Evolutionary conservation across 2,113 vertebrate species (phyloP), one percentile per base, ranked within the genome.

Genomic region (Gnathonemus echidnorhynchus): DNA sequence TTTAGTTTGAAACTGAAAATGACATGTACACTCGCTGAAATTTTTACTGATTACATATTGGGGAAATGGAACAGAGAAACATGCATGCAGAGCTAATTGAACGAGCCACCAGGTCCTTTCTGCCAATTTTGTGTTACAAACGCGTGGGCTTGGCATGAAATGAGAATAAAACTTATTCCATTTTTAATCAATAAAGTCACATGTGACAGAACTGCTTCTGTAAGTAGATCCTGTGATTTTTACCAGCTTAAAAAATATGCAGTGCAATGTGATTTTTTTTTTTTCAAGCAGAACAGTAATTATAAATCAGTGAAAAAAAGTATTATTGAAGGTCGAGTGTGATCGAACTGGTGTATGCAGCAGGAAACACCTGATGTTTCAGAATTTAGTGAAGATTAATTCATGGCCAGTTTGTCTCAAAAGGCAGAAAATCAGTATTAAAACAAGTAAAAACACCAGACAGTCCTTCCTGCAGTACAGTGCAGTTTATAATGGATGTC

Each of bases 191-290:
- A 70, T 74, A 87, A 90, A 90, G 45, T 49, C 52, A 46, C 53
- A 70, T 19, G 50, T 87, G 48, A 45, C 45, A 74, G 56, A 56
- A 89, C 11, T n/a, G 17, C 35, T 11, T 87, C 31, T 21, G 45
- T 77, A 52, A 90, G 87, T 90, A 90, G 62, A 66, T 87, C 15
- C 45, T 31, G 74, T 74, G 9, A 86, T 86, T 70, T 90, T 87
- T 13, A 52, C 24, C 46, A 24, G 87, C 7, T n/a, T 15, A 70
- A 66, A 88, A 17, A 90, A 49, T 15, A 46, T 56, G 48, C 35
- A 13, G 62, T 83, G 87, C 50, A 48, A 88, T 90, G 27, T 48
- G 58, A 74, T 10, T 45, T 21, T 86, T 86, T 24, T 45, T 58
- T 24, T n/a, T 39, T 46, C 35, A 39, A 84, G 35, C 21, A 21